A percentile compares a stretch with the other conserved stretches of the same genome.
Evolutionary conservation across 2,113 vertebrate genomes (phyloP).

Genomic region (Calyptomena viridis): DNA sequence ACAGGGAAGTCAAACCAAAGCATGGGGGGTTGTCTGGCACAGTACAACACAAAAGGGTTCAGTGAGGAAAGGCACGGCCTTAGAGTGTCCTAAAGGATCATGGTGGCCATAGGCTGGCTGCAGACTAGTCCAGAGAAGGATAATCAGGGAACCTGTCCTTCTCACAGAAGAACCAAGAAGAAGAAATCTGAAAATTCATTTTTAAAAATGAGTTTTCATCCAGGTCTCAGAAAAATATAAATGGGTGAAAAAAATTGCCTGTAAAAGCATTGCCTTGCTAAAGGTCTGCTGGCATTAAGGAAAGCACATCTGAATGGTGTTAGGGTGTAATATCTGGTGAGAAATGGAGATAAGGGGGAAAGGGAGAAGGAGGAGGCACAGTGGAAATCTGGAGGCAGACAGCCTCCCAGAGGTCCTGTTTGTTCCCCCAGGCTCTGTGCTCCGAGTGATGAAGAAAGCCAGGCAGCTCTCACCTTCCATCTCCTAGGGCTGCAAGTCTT

Average conservation of each 20-base stretch:
- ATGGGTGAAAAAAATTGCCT: rapidly evolving
- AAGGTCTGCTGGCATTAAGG: background rate
- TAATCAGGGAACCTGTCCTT: background rate
- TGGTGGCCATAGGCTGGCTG: background rate
- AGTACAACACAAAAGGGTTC: background rate
- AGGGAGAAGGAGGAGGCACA: background rate
- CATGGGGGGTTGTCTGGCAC: background rate
- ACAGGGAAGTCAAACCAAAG: background rate
- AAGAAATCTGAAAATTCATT: background rate
- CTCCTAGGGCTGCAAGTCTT: background rate
- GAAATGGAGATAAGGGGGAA: background rate
- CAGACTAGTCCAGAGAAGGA: background rate
- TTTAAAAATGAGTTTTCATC: background rate
- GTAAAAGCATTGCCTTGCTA: background rate
- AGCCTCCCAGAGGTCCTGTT: rapidly evolving
- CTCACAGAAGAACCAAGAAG: background rate
- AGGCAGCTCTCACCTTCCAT: background rate
- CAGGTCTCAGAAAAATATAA: background rate
- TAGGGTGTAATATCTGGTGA: background rate
- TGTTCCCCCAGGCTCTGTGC: background rate
- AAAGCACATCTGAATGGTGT: rapidly evolving
- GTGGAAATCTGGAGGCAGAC: background rate
- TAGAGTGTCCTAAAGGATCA: background rate
- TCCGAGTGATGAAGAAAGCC: background rate
- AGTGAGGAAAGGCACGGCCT: background rate